Conservation (phyloP, 2,888 invertebrate genomes). For the Drosophila subsilvestris region DNA sequence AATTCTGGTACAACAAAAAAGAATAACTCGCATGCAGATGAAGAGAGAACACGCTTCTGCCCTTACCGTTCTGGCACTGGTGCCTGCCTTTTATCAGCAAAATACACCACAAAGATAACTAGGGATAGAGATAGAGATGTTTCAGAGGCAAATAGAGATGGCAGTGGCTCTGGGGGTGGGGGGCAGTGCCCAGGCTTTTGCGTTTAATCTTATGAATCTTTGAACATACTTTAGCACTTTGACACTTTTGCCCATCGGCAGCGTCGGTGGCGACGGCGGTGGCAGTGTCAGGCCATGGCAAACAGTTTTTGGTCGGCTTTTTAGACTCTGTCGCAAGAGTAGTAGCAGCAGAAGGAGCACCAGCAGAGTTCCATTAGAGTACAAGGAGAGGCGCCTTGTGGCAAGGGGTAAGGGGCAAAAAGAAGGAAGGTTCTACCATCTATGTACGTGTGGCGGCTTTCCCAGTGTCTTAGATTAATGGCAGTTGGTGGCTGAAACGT, state of each 20-base stretch:
- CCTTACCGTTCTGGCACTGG: neutral
- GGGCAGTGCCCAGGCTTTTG: conserved; percentile 41
- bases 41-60: neutral
- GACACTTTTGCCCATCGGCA: conserved; percentile 68
- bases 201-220: conserved; percentile 81
- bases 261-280: conserved; percentile 53
- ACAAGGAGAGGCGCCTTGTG: conserved; percentile 10
- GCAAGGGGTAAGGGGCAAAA: neutral
- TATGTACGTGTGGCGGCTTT: conserved; percentile 55
- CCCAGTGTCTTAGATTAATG: conserved; percentile 62
- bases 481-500: conserved; percentile 37
- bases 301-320: conserved; percentile 64
- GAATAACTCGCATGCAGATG: neutral
- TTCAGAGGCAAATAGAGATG: conserved; percentile 7
- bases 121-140: conserved; percentile 7
- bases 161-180: neutral
- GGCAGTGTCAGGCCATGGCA: conserved; percentile 41
- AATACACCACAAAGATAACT: conserved; percentile 37
- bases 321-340: conserved; percentile 46
- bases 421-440: conserved; percentile 13
- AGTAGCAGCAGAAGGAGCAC: conserved; percentile 19
- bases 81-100: conserved; percentile 54
- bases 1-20: neutral
- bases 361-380: conserved; percentile 52
- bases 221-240: conserved; percentile 82